These are phyloP conservation scores for Melinaea marsaeus DNA, from an alignment of 2,888 invertebrate species.

Conservation along the genomic window DNA sequence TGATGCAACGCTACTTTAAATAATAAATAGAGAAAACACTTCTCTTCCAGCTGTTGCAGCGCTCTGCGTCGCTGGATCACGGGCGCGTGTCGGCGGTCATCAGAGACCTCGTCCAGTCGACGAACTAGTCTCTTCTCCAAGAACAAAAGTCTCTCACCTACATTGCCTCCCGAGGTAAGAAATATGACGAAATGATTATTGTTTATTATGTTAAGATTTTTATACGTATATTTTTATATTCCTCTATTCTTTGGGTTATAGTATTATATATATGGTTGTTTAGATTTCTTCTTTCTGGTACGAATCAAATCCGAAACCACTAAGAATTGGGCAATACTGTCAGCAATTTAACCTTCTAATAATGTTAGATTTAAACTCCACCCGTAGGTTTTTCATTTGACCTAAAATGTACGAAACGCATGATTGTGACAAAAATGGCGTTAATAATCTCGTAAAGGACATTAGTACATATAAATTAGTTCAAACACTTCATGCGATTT, in stretches of 20 bases:
- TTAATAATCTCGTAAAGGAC: neutral
- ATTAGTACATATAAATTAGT: neutral
- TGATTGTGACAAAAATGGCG: neutral
- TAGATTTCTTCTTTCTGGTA: no score
- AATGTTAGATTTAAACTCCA: no score
- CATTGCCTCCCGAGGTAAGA: slow-evolving; percentile 79
- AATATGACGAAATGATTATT: neutral
- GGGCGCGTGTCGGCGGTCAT: slow-evolving; percentile 66
- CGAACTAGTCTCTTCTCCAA: slow-evolving; percentile 81
- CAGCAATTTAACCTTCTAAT: no score
- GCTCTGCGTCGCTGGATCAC: slow-evolving; percentile 60
- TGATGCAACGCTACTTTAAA: no score
- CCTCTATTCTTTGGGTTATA: no score
- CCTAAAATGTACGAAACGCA: neutral
- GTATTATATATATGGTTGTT: no score
- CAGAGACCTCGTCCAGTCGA: slow-evolving; percentile 74
- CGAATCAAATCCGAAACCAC: no score
- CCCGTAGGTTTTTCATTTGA: neutral
- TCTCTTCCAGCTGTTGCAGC: slow-evolving; percentile 54
- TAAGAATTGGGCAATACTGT: no score
- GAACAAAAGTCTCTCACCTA: slow-evolving; percentile 82
- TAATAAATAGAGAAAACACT: neutral
- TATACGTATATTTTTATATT: neutral
- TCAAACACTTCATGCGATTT: neutral
- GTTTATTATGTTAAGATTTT: neutral